Percentiles rank a stretch among this genome's conserved stretches.
phyloP scores from a whole-genome alignment of 2,113 vertebrate genomes.

The Pimephales promelas region DNA sequence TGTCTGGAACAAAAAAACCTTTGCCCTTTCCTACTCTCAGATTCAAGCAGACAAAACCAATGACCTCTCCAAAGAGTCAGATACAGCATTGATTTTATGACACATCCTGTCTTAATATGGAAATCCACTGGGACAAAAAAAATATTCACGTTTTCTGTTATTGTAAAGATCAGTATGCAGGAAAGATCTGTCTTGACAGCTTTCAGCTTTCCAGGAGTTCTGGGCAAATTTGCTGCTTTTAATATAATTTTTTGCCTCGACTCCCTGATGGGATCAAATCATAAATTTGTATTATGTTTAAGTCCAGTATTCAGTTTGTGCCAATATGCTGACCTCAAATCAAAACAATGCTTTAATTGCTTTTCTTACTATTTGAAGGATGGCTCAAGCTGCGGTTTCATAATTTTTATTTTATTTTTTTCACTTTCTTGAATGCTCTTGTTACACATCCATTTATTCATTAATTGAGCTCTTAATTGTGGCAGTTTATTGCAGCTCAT shows the following conservation, averaged over 20 bases:
- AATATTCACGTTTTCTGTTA: not conserved
- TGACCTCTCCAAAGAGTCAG: slow-evolving; percentile 10
- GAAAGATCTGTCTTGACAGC: not conserved
- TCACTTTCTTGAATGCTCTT: not conserved
- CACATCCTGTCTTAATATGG: not conserved
- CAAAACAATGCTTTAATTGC: not conserved
- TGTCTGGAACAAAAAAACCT: not conserved
- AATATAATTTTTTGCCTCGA: not conserved
- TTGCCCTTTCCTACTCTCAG: slow-evolving; percentile 8
- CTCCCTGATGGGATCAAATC: too few relatives aligned
- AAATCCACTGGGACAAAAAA: not conserved
- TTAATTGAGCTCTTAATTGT: slow-evolving; percentile 36
- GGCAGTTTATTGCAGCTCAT: slow-evolving; percentile 41
- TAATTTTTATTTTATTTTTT: not conserved
- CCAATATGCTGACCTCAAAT: not conserved
- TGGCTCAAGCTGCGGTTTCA: not conserved
- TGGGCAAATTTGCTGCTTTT: not conserved
- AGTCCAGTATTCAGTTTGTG: slow-evolving; percentile 6
- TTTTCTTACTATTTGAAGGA: slow-evolving; percentile 22
- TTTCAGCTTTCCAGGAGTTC: not conserved
- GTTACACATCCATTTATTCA: not conserved
- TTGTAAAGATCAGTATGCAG: slow-evolving; percentile 1
- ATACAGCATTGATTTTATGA: slow-evolving; percentile 23
- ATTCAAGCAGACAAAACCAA: slow-evolving; percentile 12
- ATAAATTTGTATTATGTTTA: not conserved